Conservation (phyloP, 2,797 vertebrate genomes). For the Peromyscus eremicus region DNA sequence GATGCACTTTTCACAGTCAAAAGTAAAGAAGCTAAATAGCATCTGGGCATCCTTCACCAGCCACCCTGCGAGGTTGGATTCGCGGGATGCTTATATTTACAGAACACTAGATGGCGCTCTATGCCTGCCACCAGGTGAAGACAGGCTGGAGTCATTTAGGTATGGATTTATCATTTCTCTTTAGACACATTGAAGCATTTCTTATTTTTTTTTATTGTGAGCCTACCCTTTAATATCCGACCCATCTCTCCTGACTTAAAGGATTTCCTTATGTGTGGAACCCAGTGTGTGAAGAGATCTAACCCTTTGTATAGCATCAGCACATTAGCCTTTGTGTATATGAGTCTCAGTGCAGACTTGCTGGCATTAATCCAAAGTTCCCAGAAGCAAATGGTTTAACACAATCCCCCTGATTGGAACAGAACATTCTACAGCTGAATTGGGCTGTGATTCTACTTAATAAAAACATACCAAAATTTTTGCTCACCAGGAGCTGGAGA, state of each 20-base stretch:
- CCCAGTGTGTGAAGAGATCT: background rate
- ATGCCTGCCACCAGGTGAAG: background rate
- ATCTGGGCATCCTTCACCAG: background rate
- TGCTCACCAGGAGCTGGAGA: background rate
- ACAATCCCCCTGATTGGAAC: background rate
- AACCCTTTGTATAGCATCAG: background rate
- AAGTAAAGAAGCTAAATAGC: background rate
- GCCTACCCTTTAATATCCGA: background rate
- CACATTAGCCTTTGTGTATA: background rate
- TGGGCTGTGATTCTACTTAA: background rate
- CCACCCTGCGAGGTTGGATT: background rate
- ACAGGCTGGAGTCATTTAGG: background rate
- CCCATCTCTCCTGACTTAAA: background rate
- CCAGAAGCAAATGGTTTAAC: slow-evolving; percentile 41
- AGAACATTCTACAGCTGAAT: background rate
- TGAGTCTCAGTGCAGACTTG: background rate
- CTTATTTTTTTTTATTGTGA: background rate
- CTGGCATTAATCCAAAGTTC: slow-evolving; percentile 22
- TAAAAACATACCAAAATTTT: background rate
- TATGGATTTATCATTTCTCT: slow-evolving; percentile 14
- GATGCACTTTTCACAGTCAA: background rate
- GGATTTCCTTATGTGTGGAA: background rate
- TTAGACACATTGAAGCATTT: background rate
- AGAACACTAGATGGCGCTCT: slow-evolving; percentile 81
- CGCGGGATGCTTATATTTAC: background rate